These are phyloP conservation scores for Sebastes cheni DNA, from an alignment of 2,797 vertebrate species.

Conservation along the genomic window DNA sequence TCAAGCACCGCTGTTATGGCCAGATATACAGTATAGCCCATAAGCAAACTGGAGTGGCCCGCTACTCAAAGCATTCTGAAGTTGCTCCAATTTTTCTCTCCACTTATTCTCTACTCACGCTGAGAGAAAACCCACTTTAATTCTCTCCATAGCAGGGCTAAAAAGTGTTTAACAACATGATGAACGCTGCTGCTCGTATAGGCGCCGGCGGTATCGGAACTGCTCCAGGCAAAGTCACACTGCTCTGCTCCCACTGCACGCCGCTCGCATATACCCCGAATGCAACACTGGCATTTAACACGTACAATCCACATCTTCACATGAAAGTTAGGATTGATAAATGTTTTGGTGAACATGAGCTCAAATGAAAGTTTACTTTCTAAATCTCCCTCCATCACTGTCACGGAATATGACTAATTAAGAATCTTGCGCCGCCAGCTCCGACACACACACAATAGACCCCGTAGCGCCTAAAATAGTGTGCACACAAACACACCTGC, in stretches of 20 bases:
- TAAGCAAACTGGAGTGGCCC: no score
- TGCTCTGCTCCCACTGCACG: constrained; percentile 5
- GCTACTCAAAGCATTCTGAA: background rate
- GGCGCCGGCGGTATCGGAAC: background rate
- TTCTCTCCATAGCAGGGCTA: background rate
- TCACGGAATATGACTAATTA: constrained; percentile 1
- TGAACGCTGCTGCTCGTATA: background rate
- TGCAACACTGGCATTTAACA: background rate
- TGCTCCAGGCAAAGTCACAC: constrained; percentile 12
- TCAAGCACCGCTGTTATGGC: background rate
- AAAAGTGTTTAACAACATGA: constrained; percentile 11
- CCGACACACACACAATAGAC: constrained; percentile 7
- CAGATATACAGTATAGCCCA: background rate
- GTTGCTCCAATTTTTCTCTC: background rate
- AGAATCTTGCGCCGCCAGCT: background rate
- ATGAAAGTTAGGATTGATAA: background rate
- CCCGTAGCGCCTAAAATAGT: background rate
- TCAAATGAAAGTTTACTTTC: constrained; percentile 10
- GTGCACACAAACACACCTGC: constrained; percentile 21
- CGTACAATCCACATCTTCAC: background rate
- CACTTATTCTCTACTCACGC: background rate
- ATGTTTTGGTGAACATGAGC: background rate
- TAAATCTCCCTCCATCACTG: constrained; percentile 12
- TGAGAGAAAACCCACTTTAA: background rate
- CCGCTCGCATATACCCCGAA: background rate